A percentile compares a stretch with the other conserved stretches of the same genome.
These are phyloP conservation scores for Corydoras sp. DNA, from an alignment of 2,113 vertebrate species.

Conservation along the genomic window DNA sequence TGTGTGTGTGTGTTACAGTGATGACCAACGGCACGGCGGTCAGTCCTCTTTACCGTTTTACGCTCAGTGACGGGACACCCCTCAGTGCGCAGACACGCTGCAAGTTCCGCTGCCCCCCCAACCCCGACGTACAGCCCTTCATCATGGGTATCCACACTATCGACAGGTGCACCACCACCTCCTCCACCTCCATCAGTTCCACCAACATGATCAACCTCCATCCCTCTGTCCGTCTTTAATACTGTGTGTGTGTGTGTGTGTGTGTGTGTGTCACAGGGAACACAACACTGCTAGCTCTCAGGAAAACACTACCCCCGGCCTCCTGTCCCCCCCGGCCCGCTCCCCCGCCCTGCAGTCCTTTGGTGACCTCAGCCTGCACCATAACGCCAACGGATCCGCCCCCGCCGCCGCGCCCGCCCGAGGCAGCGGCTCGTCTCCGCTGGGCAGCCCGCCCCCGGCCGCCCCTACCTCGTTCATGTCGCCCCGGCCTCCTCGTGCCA, in stretches of 20 bases:
- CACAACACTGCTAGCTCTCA: conserved; percentile 89
- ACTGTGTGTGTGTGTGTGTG: no score
- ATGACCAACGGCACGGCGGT: conserved; percentile 90
- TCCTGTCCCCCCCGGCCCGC: conserved; percentile 72
- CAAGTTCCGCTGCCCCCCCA: conserved; percentile 90
- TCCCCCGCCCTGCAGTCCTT: conserved; percentile 65
- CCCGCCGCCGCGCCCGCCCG: conserved; percentile 57
- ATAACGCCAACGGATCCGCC: conserved; percentile 66
- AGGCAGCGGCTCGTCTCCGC: conserved; percentile 69
- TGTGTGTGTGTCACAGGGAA: conserved; percentile 70
- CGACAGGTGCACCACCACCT: conserved; percentile 73
- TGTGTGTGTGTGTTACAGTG: conserved; percentile 62
- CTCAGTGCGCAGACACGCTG: conserved; percentile 95
- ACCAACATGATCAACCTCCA: no score
- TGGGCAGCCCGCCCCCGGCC: conserved; percentile 78
- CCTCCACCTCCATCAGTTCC: no score
- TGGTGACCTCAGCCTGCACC: conserved; percentile 65
- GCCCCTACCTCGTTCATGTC: conserved; percentile 85
- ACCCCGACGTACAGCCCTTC: conserved; percentile 89
- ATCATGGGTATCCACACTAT: conserved; percentile 97
- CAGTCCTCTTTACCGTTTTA: conserved; percentile 93
- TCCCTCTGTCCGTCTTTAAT: no score
- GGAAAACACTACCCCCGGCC: conserved; percentile 84
- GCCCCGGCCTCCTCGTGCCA: conserved; percentile 77
- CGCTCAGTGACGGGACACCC: conserved; percentile 84